Evolutionary conservation across 1,140 invertebrate genomes (phyloP).

Genomic region (Ceratina japonica): DNA sequence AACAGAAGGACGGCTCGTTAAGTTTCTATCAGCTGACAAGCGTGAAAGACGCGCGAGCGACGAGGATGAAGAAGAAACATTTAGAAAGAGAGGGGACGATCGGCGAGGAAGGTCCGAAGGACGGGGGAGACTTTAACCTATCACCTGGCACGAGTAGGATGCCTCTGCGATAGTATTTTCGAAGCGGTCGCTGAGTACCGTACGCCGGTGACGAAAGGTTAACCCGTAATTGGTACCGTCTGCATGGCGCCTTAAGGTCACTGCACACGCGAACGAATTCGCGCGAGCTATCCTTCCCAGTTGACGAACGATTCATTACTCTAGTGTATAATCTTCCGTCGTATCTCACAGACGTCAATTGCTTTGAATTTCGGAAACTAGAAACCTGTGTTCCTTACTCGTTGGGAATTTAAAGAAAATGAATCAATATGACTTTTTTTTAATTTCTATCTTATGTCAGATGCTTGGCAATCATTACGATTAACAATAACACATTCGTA

Average conservation of each 20-base stretch:
- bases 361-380: no score
- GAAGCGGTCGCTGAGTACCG: slow-evolving; percentile 36
- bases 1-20: slow-evolving; percentile 50
- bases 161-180: slow-evolving; percentile 28
- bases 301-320: no score
- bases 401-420: no score
- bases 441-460: no score
- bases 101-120: slow-evolving; percentile 15
- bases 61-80: neutral
- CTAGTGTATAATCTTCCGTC: no score
- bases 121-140: slow-evolving; percentile 57
- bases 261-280: neutral
- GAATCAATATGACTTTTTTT: no score
- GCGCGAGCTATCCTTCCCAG: no score
- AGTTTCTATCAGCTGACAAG: slow-evolving; percentile 57
- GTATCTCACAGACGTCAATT: no score
- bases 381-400: no score
- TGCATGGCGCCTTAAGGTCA: no score
- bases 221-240: slow-evolving; percentile 47
- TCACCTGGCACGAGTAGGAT: slow-evolving; percentile 49
- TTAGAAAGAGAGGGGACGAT: neutral
- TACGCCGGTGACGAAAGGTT: slow-evolving; percentile 46
- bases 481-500: no score
- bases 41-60: slow-evolving; percentile 5
- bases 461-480: no score